These are phyloP conservation scores for Eupithecia centaureata DNA, from an alignment of 2,888 invertebrate species.

Conservation along the genomic window DNA sequence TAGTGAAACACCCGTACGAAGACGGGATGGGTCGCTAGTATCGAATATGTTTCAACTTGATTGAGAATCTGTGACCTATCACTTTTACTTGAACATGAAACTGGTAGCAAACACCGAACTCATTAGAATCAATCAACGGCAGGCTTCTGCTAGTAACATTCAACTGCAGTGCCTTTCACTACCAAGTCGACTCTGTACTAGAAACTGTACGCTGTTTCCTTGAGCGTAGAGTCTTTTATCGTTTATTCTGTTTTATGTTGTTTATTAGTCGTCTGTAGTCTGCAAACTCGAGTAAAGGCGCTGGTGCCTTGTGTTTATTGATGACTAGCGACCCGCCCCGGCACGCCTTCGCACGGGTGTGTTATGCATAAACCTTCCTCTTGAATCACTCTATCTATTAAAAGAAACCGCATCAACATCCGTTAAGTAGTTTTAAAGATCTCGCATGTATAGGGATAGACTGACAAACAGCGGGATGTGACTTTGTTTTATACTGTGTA, in stretches of 20 bases:
- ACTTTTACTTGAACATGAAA: slow-evolving; percentile 14
- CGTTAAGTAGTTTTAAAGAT: no score
- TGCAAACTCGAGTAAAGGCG: slow-evolving; percentile 1
- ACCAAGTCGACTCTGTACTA: not conserved
- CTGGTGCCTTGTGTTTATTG: not conserved
- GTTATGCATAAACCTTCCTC: no score
- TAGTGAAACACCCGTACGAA: no score
- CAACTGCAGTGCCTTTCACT: slow-evolving; percentile 31
- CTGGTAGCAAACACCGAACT: slow-evolving; percentile 19
- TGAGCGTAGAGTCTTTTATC: slow-evolving; percentile 3
- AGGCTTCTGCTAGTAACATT: slow-evolving; percentile 20
- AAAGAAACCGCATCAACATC: no score
- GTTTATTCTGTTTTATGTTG: not conserved
- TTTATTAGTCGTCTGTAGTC: slow-evolving; percentile 6
- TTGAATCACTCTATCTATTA: no score
- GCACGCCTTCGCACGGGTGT: no score
- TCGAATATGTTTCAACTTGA: not conserved
- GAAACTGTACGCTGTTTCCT: slow-evolving; percentile 7
- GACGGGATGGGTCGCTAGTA: not conserved
- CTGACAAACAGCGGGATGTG: no score
- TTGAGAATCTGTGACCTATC: not conserved
- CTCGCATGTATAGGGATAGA: no score
- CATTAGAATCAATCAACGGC: slow-evolving; percentile 29
- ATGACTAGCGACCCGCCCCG: not conserved
- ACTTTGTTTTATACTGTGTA: no score